Percentiles rank a stretch among this genome's conserved stretches.
These are phyloP conservation scores for Lithobates sylvaticus DNA, from an alignment of 2,797 vertebrate species.

Conservation along the genomic window DNA sequence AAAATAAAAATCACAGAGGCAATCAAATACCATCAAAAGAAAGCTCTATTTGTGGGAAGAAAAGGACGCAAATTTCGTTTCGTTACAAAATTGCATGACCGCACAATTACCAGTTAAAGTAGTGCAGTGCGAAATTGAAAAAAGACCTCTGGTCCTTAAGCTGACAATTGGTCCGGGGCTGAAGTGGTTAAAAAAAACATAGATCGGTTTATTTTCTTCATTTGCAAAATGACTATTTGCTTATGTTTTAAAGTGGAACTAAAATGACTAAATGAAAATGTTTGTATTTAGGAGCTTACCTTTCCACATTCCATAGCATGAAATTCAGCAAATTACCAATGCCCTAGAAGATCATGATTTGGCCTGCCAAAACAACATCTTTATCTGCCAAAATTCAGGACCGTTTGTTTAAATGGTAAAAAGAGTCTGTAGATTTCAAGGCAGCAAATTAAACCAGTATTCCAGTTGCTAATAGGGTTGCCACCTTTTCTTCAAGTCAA, in stretches of 20 bases:
- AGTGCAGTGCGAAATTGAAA: too few relatives aligned
- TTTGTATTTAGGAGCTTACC: neutral
- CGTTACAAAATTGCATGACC: too few relatives aligned
- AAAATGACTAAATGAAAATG: slow-evolving; percentile 1
- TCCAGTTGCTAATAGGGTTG: neutral
- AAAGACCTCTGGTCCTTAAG: too few relatives aligned
- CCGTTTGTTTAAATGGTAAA: neutral
- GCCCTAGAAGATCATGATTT: neutral
- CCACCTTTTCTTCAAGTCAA: too few relatives aligned
- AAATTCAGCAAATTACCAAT: neutral
- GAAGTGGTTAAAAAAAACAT: slow-evolving; percentile 40
- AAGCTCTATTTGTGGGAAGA: too few relatives aligned
- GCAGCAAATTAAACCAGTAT: neutral
- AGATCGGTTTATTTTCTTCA: slow-evolving; percentile 30
- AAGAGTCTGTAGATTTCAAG: neutral
- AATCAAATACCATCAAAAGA: too few relatives aligned
- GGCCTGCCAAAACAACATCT: neutral
- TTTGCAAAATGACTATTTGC: neutral
- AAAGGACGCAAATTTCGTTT: too few relatives aligned
- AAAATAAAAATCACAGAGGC: too few relatives aligned
- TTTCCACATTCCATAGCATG: neutral
- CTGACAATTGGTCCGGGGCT: too few relatives aligned
- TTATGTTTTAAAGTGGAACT: slow-evolving; percentile 4
- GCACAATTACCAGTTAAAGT: too few relatives aligned
- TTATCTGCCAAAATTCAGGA: neutral